phyloP scores from a whole-genome alignment of 1,140 invertebrate genomes.

The Drosophila suzukii region DNA sequence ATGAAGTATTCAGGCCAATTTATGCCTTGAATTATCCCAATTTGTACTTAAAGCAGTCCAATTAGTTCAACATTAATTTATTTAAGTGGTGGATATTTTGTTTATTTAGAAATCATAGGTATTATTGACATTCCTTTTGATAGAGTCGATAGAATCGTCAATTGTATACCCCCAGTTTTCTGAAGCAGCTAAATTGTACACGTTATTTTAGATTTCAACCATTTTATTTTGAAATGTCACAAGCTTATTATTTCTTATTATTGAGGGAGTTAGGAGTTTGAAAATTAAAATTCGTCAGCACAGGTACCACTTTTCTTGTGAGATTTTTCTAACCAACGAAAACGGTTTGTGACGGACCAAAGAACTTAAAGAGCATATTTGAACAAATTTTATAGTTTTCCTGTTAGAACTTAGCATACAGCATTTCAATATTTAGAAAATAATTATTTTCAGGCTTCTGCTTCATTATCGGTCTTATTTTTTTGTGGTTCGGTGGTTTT shows the following conservation, averaged over 20 bases:
- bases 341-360: background rate
- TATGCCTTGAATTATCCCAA: too few species aligned
- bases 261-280: too few species aligned
- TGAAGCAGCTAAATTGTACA: too few species aligned
- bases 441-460: background rate
- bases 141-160: too few species aligned
- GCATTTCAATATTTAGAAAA: background rate
- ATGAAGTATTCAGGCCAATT: conserved; percentile 46
- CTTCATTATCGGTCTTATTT: background rate
- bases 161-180: too few species aligned
- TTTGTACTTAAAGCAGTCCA: conserved; percentile 10
- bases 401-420: background rate
- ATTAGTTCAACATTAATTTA: background rate
- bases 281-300: background rate
- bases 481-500: background rate
- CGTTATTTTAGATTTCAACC: background rate
- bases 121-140: background rate
- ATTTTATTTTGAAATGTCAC: too few species aligned
- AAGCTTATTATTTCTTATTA: too few species aligned
- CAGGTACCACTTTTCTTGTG: background rate
- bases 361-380: background rate
- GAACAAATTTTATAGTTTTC: background rate
- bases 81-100: conserved; percentile 3
- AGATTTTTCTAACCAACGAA: background rate
- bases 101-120: background rate